Percentiles rank a stretch among this genome's conserved stretches.
Conservation (phyloP, 2,113 vertebrate genomes). For the Oriolus oriolus region DNA sequence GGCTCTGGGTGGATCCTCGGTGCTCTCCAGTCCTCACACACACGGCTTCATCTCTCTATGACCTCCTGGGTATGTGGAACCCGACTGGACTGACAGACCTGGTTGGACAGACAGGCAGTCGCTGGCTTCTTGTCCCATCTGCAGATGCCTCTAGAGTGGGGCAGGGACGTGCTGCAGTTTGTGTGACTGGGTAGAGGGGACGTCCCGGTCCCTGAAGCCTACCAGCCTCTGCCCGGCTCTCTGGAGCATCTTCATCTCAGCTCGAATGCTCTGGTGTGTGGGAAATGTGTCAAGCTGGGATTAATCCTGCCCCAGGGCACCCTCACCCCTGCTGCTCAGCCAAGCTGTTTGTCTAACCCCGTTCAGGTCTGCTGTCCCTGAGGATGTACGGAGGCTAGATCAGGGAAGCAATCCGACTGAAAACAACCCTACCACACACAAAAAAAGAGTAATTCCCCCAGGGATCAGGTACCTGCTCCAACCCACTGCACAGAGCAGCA, state of each 20-base stretch:
- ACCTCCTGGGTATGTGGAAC: neutral
- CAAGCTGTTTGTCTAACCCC: slow-evolving; percentile 50
- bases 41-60: neutral
- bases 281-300: slow-evolving; percentile 12
- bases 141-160: neutral
- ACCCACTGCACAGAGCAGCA: fast-evolving
- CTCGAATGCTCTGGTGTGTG: neutral
- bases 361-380: neutral
- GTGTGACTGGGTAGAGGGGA: neutral
- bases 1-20: neutral
- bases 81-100: neutral
- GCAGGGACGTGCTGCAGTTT: neutral
- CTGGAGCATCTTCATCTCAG: neutral
- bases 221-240: neutral
- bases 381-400: neutral
- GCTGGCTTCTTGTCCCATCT: neutral
- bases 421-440: neutral
- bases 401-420: neutral
- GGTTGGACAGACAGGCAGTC: neutral
- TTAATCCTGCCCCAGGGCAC: neutral
- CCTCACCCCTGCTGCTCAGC: neutral
- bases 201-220: neutral
- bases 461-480: neutral
- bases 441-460: neutral
- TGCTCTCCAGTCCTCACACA: neutral